These are phyloP conservation scores for Vesta saturnalis DNA, from an alignment of 2,888 invertebrate species.

Conservation along the genomic window DNA sequence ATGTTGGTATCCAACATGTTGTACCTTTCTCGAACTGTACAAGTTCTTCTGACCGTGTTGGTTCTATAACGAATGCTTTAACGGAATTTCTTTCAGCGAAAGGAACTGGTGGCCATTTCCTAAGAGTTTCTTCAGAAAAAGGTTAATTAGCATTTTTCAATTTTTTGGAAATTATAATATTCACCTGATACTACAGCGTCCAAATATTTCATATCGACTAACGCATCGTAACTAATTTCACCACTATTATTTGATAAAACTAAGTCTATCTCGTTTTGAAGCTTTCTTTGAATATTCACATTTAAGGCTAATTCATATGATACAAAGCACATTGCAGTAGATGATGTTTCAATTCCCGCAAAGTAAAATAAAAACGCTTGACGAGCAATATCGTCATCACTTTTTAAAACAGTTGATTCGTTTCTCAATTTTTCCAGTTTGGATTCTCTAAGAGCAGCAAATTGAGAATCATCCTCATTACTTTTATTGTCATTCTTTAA, in stretches of 20 bases:
- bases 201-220: constrained; percentile 47
- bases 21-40: constrained; percentile 48
- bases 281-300: constrained; percentile 60
- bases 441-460: not conserved
- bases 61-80: not conserved
- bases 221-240: constrained; percentile 40
- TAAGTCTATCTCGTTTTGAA: constrained; percentile 55
- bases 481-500: constrained; percentile 7
- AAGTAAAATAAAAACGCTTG: constrained; percentile 65
- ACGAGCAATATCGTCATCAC: constrained; percentile 65
- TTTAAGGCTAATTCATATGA: constrained; percentile 63
- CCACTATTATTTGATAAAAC: constrained; percentile 38
- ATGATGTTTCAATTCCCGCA: constrained; percentile 64
- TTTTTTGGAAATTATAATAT: no score
- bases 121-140: constrained; percentile 64
- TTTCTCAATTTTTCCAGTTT: not conserved
- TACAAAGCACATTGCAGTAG: constrained; percentile 58
- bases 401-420: constrained; percentile 26
- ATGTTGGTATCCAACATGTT: constrained; percentile 48
- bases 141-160: no score
- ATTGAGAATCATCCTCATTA: not conserved
- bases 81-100: constrained; percentile 63
- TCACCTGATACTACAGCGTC: constrained; percentile 49
- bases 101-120: constrained; percentile 63
- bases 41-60: not conserved